Conservation (phyloP, 2,888 invertebrate species). For the Terebella lapidaria region DNA sequence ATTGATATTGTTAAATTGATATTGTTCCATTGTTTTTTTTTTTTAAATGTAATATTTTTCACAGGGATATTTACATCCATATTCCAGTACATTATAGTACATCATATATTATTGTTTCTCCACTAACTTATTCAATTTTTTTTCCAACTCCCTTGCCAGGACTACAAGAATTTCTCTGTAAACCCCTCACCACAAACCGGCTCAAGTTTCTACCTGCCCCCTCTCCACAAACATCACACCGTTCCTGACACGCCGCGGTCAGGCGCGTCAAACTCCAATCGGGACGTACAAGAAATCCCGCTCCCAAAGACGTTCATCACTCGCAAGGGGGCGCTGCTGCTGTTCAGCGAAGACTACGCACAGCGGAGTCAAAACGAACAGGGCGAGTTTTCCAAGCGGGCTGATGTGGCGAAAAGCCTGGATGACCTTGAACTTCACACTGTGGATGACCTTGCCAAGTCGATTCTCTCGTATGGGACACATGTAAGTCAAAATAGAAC, state of each 20-base stretch:
- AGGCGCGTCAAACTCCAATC: background rate
- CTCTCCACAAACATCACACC: background rate
- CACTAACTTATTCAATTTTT: too few species aligned
- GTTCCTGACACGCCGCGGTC: too few species aligned
- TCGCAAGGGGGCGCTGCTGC: slow-evolving; percentile 46
- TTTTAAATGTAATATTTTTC: too few species aligned
- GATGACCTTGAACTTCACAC: slow-evolving; percentile 33
- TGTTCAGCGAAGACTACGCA: slow-evolving; percentile 51
- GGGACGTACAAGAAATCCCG: slow-evolving; percentile 25
- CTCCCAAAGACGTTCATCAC: slow-evolving; percentile 52
- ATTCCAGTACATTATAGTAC: too few species aligned
- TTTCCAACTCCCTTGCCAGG: too few species aligned
- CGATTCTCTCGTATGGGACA: slow-evolving; percentile 45
- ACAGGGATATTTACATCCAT: too few species aligned
- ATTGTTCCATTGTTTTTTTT: too few species aligned
- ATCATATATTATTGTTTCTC: too few species aligned
- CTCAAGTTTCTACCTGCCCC: background rate
- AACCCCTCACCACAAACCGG: too few species aligned
- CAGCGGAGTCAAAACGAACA: slow-evolving; percentile 19
- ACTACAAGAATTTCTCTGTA: slow-evolving; percentile 8
- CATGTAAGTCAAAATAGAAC: slow-evolving; percentile 19
- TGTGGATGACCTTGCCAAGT: slow-evolving; percentile 46
- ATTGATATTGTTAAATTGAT: too few species aligned
- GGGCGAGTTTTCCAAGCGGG: background rate
- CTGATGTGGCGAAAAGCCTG: background rate